Conservation (phyloP, 2,797 vertebrate genomes). For the Channallabes apus region DNA sequence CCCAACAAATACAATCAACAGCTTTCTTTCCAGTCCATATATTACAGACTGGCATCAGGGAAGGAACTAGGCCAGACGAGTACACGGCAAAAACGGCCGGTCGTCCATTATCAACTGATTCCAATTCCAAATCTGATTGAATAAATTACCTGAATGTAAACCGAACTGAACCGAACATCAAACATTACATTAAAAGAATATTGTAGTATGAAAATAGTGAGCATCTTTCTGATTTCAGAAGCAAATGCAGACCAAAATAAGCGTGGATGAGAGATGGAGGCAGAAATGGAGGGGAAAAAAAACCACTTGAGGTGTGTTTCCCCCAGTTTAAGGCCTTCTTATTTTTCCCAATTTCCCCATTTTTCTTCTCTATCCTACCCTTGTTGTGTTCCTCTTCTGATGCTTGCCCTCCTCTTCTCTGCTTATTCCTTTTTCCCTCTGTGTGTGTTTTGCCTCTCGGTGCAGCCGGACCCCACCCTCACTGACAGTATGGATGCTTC, state of each 20-base stretch:
- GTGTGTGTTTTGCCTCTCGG: constrained; percentile 67
- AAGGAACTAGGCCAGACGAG: constrained; percentile 61
- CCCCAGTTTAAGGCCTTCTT: constrained; percentile 62
- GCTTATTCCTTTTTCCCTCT: constrained; percentile 58
- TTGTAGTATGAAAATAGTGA: constrained; percentile 18
- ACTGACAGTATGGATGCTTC: constrained; percentile 75
- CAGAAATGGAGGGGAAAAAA: constrained; percentile 46
- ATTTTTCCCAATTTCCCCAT: constrained; percentile 61
- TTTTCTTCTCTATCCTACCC: constrained; percentile 71
- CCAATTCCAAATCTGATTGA: constrained; percentile 30
- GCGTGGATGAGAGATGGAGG: constrained; percentile 43
- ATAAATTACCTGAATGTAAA: constrained; percentile 4
- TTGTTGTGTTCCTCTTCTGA: constrained; percentile 75
- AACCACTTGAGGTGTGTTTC: constrained; percentile 52
- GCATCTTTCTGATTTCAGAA: constrained; percentile 31
- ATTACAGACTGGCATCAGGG: constrained; percentile 17
- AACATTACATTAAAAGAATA: background rate
- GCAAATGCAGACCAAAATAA: constrained; percentile 38
- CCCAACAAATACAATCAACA: background rate
- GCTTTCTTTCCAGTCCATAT: background rate
- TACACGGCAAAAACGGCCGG: constrained; percentile 55
- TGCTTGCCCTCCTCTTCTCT: constrained; percentile 74
- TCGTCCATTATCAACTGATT: constrained; percentile 50
- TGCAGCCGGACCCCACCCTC: constrained; percentile 80
- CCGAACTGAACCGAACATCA: no score